Conservation (phyloP, 2,888 invertebrate genomes). For the Parasteatoda lunata region DNA sequence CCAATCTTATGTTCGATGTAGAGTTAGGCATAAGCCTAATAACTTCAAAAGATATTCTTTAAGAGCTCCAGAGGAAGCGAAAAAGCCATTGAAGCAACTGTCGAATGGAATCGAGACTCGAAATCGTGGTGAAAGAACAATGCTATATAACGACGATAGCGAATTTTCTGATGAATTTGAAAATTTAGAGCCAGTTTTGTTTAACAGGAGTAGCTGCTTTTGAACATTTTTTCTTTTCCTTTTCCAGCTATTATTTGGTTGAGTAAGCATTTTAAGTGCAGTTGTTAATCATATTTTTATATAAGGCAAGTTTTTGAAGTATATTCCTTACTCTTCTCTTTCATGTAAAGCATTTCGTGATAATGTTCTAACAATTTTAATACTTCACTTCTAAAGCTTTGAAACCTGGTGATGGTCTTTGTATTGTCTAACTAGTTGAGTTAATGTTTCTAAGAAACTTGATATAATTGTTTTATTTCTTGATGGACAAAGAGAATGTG, state of each 20-base stretch:
- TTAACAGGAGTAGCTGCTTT: not conserved
- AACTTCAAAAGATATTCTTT: not conserved
- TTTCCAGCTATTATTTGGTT: not conserved
- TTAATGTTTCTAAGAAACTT: too few species aligned
- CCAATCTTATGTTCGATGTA: not conserved
- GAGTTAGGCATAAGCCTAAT: not conserved
- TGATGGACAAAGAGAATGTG: too few species aligned
- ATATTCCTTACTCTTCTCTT: too few species aligned
- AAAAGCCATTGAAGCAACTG: slow-evolving; percentile 27
- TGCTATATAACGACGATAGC: slow-evolving; percentile 73
- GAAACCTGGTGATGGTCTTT: not conserved
- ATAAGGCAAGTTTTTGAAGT: not conserved
- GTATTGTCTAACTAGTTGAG: too few species aligned
- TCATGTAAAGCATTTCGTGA: not conserved
- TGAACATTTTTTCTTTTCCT: not conserved
- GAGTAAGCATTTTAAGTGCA: not conserved
- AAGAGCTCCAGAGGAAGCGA: not conserved
- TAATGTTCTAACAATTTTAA: not conserved
- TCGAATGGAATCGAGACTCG: slow-evolving; percentile 57
- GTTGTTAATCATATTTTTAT: not conserved
- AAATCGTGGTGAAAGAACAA: slow-evolving; percentile 74
- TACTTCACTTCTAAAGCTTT: not conserved
- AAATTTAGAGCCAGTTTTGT: slow-evolving; percentile 19
- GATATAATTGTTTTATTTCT: too few species aligned
- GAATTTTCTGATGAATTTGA: slow-evolving; percentile 68